Evolutionary conservation across 2,888 invertebrate species (phyloP).

Genomic region (Euplagia quadripunctaria): DNA sequence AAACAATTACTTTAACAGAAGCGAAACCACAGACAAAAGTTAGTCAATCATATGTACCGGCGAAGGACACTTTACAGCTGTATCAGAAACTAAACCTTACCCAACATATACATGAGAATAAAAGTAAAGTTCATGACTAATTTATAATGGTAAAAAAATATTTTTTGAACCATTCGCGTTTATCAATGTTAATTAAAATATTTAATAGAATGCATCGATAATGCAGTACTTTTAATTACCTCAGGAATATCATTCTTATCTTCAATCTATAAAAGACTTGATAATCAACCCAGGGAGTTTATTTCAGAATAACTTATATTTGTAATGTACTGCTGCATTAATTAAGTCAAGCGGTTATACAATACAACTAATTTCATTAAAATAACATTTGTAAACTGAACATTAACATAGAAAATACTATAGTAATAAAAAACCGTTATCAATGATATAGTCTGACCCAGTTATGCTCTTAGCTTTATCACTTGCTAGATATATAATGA

Average conservation of each 20-base stretch:
- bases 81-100: too few relatives aligned
- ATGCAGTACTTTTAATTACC: background rate
- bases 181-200: too few relatives aligned
- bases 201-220: background rate
- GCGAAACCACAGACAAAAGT: too few relatives aligned
- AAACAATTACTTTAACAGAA: too few relatives aligned
- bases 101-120: too few relatives aligned
- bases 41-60: too few relatives aligned
- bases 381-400: slow-evolving; percentile 36
- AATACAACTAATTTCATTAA: background rate
- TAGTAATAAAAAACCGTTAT: slow-evolving; percentile 42
- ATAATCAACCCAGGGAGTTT: background rate
- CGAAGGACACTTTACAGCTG: too few relatives aligned
- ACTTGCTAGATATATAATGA: slow-evolving; percentile 55
- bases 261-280: background rate
- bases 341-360: background rate
- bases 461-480: slow-evolving; percentile 58
- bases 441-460: slow-evolving; percentile 45
- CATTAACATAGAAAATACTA: slow-evolving; percentile 32
- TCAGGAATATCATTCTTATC: background rate
- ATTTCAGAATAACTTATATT: background rate
- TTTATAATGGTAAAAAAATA: too few relatives aligned
- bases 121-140: too few relatives aligned
- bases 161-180: too few relatives aligned
- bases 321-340: background rate